Base-by-base conservation (phyloP, 2,113 vertebrate species). In the Brachirus orientalis region DNA sequence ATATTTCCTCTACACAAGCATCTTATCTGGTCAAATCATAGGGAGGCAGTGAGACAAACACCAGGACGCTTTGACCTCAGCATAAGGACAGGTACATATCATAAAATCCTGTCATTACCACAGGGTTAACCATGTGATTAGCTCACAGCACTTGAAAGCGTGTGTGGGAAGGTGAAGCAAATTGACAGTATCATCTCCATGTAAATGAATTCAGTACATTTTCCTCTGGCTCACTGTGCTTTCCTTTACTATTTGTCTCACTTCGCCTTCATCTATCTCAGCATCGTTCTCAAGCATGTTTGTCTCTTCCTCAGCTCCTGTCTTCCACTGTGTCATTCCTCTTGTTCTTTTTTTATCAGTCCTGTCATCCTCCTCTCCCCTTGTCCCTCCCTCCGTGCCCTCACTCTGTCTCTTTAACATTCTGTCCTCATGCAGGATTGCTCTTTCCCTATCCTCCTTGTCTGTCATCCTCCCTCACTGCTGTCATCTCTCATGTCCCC, bases 401-500 rank as follows among this genome's bases (percentile, higher is more conserved):
- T 72, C 45, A 7, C 63, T 47, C 61, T 2, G 56, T 76, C 52
- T 72, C 58, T 69, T 74, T 83, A 71, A 80, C 80, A 84, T 77
- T 80, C 74, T 40, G 10, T 48, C 68, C 74, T 75, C 76, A 62
- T 63, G 68, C 46, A 56, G 19, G 10, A 60, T 70, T 22, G 11
- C 72, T 79, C 50, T 47, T 44, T 75, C 61, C 55, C 40, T 50
- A 57, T 64, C 71, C 52, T 44, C 16, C 75, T 77, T 57, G 18
- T 79, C 72, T 70, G 58, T 83, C 81, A 73, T 44, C 61, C 60
- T 66, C 66, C 33, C 38, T 68, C 64, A 1, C 45, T 56, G 14
- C 47, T 73, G 57, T 82, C 76, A 82, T 77, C 62, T 72, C 63
- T 52, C 62, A 73, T 75, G 75, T 79, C 68, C 68, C 63, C 53